Percentiles rank a stretch among this genome's conserved stretches.
Conservation (phyloP, 2,797 vertebrate species). For the Acanthornis magna region DNA sequence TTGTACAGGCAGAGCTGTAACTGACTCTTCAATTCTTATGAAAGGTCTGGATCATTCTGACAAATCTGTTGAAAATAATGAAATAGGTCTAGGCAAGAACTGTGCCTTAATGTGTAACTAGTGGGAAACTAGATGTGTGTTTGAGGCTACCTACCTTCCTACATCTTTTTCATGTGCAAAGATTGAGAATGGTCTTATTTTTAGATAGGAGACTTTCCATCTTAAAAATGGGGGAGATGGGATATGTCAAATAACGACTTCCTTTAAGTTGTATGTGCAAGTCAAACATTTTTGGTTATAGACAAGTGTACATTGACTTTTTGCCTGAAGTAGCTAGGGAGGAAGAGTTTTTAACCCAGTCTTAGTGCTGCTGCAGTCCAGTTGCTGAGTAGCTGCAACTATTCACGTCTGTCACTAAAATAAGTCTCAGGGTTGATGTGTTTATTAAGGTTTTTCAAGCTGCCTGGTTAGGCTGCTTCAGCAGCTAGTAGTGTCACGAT, state of each 20-base stretch:
- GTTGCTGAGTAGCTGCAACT: background rate
- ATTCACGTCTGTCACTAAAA: background rate
- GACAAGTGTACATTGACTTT: background rate
- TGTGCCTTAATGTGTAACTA: background rate
- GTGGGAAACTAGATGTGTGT: background rate
- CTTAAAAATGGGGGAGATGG: background rate
- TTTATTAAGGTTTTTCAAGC: background rate
- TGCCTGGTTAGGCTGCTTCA: background rate
- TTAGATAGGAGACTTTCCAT: background rate
- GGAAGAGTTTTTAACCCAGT: background rate
- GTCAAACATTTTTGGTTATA: background rate
- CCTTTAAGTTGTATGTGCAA: background rate
- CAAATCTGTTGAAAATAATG: background rate
- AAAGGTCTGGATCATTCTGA: background rate
- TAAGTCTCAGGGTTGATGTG: background rate
- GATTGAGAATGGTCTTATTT: background rate
- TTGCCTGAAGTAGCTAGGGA: background rate
- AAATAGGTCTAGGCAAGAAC: background rate
- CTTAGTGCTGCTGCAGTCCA: background rate
- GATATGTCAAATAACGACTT: background rate
- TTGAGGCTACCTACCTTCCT: background rate
- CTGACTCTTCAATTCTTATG: background rate
- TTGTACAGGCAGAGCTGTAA: background rate
- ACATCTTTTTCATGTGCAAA: background rate
- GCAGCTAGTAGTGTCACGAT: rapidly evolving